A percentile compares a stretch with the other conserved stretches of the same genome.
Evolutionary conservation across 2,888 invertebrate species (phyloP).

Genomic region (Agonopterix arenella): DNA sequence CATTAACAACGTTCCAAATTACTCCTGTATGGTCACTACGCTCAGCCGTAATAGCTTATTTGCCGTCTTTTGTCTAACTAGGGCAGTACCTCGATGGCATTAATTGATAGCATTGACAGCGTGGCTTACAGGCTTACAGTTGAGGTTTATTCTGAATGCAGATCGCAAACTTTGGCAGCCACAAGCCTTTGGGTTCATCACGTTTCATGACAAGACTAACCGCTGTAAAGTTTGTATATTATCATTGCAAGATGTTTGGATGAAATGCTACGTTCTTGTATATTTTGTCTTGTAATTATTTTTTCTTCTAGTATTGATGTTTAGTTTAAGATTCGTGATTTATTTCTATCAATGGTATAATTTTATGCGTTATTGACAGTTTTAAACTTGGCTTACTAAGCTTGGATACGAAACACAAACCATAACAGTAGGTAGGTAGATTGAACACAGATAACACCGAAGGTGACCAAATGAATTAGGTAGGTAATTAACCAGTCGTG

Average conservation of each 20-base stretch:
- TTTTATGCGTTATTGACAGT: too few relatives aligned
- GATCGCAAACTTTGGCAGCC: too few relatives aligned
- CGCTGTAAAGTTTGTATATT: neutral
- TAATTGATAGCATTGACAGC: constrained; percentile 63
- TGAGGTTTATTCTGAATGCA: constrained; percentile 15
- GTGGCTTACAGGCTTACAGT: constrained; percentile 31
- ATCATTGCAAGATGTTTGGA: too few relatives aligned
- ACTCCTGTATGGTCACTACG: constrained; percentile 14
- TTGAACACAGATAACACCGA: neutral
- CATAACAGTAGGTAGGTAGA: neutral
- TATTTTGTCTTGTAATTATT: too few relatives aligned
- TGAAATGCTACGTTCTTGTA: too few relatives aligned
- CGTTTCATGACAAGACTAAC: constrained; percentile 6
- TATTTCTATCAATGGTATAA: too few relatives aligned
- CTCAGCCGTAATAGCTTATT: constrained; percentile 42
- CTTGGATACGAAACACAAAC: too few relatives aligned
- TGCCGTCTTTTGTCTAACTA: constrained; percentile 53
- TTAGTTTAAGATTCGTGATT: too few relatives aligned
- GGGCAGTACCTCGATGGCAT: constrained; percentile 55
- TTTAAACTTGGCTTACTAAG: too few relatives aligned
- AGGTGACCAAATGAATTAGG: constrained; percentile 36
- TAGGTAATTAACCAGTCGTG: constrained; percentile 33
- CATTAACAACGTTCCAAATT: neutral
- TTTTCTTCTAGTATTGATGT: too few relatives aligned
- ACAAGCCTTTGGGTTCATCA: too few relatives aligned